Base-by-base conservation (phyloP, 2,797 vertebrate genomes). In the Tympanoctomys barrerae region DNA sequence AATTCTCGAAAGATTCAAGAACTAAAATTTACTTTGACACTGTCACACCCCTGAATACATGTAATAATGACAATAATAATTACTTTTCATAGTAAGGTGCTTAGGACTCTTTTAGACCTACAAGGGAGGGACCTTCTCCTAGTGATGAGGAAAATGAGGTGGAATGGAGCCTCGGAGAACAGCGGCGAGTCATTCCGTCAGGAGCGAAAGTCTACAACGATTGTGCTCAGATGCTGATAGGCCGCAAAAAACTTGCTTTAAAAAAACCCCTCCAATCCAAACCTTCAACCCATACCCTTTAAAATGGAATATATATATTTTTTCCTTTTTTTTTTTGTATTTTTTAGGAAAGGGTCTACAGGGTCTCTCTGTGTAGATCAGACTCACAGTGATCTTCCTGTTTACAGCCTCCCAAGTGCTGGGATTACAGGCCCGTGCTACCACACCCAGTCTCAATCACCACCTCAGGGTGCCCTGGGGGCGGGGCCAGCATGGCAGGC, bases 11-110 rank as follows among this genome's bases (percentile, higher is more conserved):
- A 96, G 28, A 86, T 31, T 86, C 24, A 16, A 18, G 7, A 49
- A 94, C 36, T 71, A 92, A 16, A 1, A 85, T 68, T 73, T 26
- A 81, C 77, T 94, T 96, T 95, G n/a, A 78, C 94, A 73, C 19
- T 52, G n/a, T 42, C 42, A 59, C 59, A 73, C 68, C 88, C 10
- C 46, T 88, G 10, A 90, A 79, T 79, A 75, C 21, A 94, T 89
- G 36, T 54, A 94, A 66, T 57, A 84, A 73, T 33, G 52, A 91
- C 71, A 86, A 12, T 39, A 66, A n/a, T 22, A 39, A 1, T 57
- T 62, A 52, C n/a, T 89, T 96, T 83, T 39, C 46, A 39, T 73
- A 26, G 66, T 77, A 84, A 92, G 87, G 14, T 73, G 84, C 83
- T 88, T 91, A 11, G 10, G 96, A 57, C 78, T 90, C 16, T 94